phyloP scores from a whole-genome alignment of 2,888 invertebrate species.

The Marronus borbonicus region DNA sequence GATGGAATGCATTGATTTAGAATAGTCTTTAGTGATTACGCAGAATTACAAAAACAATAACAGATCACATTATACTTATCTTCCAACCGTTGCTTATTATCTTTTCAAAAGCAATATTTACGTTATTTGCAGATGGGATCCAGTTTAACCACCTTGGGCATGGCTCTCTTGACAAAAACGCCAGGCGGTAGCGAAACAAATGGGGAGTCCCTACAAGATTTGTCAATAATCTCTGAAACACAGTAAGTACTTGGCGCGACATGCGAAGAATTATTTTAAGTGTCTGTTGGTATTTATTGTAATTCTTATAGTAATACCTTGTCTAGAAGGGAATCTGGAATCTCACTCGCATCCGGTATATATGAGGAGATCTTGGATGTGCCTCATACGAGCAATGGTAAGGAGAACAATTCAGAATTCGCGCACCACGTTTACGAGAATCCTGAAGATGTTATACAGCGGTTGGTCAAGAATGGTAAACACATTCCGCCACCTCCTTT shows the following conservation, averaged over 20 bases:
- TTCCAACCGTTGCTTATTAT: background rate
- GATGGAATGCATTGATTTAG: slow-evolving; percentile 19
- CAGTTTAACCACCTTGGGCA: slow-evolving; percentile 66
- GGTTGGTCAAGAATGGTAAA: slow-evolving; percentile 57
- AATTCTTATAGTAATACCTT: slow-evolving; percentile 39
- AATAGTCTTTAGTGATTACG: slow-evolving; percentile 22
- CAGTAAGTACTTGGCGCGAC: slow-evolving; percentile 45
- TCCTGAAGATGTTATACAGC: slow-evolving; percentile 67
- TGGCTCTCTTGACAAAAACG: slow-evolving; percentile 66
- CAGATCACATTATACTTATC: background rate
- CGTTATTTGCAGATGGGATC: slow-evolving; percentile 64
- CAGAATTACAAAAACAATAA: slow-evolving; percentile 8
- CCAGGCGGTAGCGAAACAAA: slow-evolving; percentile 70
- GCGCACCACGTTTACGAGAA: slow-evolving; percentile 68
- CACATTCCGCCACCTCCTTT: slow-evolving; percentile 71
- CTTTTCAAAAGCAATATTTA: background rate
- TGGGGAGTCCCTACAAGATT: slow-evolving; percentile 66
- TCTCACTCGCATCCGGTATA: slow-evolving; percentile 78
- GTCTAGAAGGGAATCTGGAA: slow-evolving; percentile 73
- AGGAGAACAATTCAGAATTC: slow-evolving; percentile 51
- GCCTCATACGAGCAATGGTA: slow-evolving; percentile 37
- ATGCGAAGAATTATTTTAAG: slow-evolving; percentile 27
- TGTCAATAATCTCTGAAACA: slow-evolving; percentile 56
- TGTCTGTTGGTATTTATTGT: slow-evolving; percentile 48
- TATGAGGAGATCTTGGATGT: slow-evolving; percentile 79